These are phyloP conservation scores for Monomorium pharaonis DNA, from an alignment of 1,140 invertebrate genomes.

Conservation along the genomic window DNA sequence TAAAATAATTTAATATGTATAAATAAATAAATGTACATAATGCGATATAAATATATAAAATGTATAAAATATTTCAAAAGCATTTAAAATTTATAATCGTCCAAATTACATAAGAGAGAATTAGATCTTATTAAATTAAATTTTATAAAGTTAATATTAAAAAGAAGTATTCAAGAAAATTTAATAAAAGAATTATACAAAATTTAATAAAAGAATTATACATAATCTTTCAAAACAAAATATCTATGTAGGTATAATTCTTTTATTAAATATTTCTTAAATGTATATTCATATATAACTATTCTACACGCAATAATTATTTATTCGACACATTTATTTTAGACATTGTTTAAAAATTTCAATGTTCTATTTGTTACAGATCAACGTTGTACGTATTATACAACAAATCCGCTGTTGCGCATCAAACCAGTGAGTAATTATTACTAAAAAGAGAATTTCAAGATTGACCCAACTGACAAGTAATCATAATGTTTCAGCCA, in stretches of 20 bases:
- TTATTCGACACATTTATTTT: background rate
- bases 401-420: background rate
- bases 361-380: background rate
- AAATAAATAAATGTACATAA: background rate
- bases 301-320: background rate
- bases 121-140: background rate
- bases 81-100: background rate
- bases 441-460: no score
- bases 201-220: no score
- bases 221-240: no score
- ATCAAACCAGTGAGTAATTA: background rate
- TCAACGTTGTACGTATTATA: background rate
- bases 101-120: background rate
- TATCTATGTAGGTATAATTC: no score
- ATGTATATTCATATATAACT: background rate
- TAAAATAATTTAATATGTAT: background rate
- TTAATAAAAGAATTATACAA: no score
- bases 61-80: background rate
- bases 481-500: no score
- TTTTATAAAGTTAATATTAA: background rate
- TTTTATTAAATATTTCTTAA: background rate
- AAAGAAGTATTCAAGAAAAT: no score
- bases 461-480: no score
- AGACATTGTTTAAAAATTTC: background rate
- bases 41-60: background rate